phyloP scores from a whole-genome alignment of 2,888 invertebrate genomes.

The Lepidocyrtoides sp. region DNA sequence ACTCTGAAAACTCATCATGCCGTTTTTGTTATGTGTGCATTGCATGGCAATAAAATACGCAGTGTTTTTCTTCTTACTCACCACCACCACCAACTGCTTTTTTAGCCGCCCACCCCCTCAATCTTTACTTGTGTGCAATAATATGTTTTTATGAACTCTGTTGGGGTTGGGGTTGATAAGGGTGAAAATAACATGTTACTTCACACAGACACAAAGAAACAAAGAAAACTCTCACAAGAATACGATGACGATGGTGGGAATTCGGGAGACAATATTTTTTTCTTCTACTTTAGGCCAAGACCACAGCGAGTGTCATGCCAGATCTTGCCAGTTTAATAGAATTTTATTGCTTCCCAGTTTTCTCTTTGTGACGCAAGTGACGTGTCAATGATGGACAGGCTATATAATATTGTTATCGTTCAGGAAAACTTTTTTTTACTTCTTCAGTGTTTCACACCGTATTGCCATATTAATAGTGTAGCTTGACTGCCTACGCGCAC shows the following conservation, averaged over 20 bases:
- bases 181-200: constrained; percentile 58
- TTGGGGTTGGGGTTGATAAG: constrained; percentile 39
- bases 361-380: constrained; percentile 18
- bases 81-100: not conserved
- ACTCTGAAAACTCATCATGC: constrained; percentile 23
- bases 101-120: constrained; percentile 39
- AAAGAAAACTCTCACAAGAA: not conserved
- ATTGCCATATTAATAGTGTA: not conserved
- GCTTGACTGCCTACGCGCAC: not conserved
- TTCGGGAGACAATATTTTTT: not conserved
- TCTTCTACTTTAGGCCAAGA: not conserved
- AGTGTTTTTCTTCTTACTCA: not conserved
- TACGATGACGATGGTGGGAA: constrained; percentile 38
- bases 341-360: constrained; percentile 29
- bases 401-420: constrained; percentile 38
- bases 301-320: not conserved
- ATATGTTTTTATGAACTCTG: constrained; percentile 46
- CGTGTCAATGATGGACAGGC: constrained; percentile 32
- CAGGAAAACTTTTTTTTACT: constrained; percentile 7
- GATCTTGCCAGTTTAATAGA: not conserved
- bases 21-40: constrained; percentile 25
- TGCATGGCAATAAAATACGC: not conserved
- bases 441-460: not conserved
- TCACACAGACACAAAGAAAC: constrained; percentile 42
- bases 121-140: not conserved